Evolutionary conservation across 2,797 vertebrate genomes (phyloP).

Genomic region (Hafferia zeledoni): DNA sequence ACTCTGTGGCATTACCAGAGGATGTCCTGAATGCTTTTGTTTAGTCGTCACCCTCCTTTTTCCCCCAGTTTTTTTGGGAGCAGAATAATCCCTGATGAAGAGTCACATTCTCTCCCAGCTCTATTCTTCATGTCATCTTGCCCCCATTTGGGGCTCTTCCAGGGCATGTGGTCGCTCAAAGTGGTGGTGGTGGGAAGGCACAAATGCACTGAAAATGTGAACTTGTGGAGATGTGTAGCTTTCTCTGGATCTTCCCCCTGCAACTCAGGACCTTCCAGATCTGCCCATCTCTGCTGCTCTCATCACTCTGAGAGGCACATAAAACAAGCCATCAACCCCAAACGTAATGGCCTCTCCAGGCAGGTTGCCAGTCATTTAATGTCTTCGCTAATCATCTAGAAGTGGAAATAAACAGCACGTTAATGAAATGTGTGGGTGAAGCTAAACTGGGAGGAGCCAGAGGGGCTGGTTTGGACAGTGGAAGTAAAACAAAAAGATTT

Average conservation of each 20-base stretch:
- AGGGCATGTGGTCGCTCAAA: accelerated
- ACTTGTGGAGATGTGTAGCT: background rate
- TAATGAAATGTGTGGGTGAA: slow-evolving; percentile 41
- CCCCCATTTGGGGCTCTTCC: background rate
- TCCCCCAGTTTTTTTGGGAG: accelerated
- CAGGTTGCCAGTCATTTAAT: slow-evolving; percentile 33
- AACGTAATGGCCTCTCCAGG: slow-evolving; percentile 35
- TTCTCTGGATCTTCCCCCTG: background rate
- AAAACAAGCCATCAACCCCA: slow-evolving; percentile 30
- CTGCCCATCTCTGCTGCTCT: background rate
- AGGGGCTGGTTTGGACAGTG: background rate
- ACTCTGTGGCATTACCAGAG: background rate
- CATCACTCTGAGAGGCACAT: background rate
- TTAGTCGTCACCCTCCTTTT: background rate
- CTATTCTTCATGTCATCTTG: background rate
- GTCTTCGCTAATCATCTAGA: background rate
- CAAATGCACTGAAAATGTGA: background rate
- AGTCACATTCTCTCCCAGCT: accelerated
- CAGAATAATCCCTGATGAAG: background rate
- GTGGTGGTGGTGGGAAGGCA: background rate
- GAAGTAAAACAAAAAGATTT: background rate
- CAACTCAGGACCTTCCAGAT: background rate
- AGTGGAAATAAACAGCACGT: slow-evolving; percentile 26
- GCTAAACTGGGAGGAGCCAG: slow-evolving; percentile 5
- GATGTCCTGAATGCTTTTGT: background rate